These are phyloP conservation scores for Apodemia zela DNA, from an alignment of 2,888 invertebrate genomes.

Conservation along the genomic window DNA sequence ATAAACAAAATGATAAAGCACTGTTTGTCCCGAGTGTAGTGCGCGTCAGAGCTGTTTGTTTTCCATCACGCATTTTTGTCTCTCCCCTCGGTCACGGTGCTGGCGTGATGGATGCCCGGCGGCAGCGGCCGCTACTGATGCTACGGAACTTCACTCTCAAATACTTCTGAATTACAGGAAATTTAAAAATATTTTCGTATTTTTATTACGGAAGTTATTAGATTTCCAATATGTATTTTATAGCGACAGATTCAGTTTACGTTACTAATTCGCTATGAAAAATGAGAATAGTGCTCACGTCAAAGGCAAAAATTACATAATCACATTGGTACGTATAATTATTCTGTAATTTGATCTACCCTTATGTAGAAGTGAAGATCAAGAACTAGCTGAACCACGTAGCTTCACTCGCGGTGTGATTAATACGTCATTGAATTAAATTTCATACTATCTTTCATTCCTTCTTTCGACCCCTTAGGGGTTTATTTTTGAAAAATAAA, in stretches of 20 bases:
- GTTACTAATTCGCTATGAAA: no score
- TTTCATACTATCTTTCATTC: no score
- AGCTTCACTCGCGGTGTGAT: no score
- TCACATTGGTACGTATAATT: no score
- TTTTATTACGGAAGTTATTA: slow-evolving; percentile 9
- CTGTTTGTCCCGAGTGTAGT: slow-evolving; percentile 25
- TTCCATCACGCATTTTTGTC: slow-evolving; percentile 41
- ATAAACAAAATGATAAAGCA: not conserved
- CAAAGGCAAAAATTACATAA: no score
- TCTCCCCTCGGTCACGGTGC: slow-evolving; percentile 37
- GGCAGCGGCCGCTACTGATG: slow-evolving; percentile 17
- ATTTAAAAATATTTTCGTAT: slow-evolving; percentile 12
- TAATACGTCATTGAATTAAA: no score
- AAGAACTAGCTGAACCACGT: no score
- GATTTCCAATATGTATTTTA: not conserved
- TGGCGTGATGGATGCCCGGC: slow-evolving; percentile 32
- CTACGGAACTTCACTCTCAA: slow-evolving; percentile 3
- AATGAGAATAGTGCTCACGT: no score
- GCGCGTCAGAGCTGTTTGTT: slow-evolving; percentile 35
- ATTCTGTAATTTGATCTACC: no score
- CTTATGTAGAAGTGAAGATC: no score
- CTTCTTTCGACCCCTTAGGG: no score
- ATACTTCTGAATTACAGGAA: slow-evolving; percentile 13
- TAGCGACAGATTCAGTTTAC: not conserved
- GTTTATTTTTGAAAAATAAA: no score